phyloP scores from a whole-genome alignment of 2,113 vertebrate genomes.

The Junco hyemalis region DNA sequence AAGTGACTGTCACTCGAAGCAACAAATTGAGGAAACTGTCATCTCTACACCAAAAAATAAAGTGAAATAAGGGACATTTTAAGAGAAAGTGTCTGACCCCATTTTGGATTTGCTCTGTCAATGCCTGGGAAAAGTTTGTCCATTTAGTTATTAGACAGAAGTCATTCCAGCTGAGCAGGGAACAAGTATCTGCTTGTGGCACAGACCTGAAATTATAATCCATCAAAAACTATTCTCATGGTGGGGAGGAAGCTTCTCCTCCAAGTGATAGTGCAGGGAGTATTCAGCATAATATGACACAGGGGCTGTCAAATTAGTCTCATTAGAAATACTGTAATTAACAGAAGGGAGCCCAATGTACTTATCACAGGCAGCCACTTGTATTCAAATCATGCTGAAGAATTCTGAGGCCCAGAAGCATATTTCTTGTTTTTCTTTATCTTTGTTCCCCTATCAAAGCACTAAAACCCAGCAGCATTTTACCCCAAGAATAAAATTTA shows the following conservation, averaged over 20 bases:
- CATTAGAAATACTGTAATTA: constrained; percentile 81
- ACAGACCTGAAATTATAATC: constrained; percentile 20
- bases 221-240: constrained; percentile 18
- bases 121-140: not conserved
- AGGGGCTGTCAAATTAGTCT: constrained; percentile 77
- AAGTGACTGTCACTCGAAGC: not conserved
- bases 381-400: constrained; percentile 54
- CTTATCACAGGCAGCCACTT: constrained; percentile 76
- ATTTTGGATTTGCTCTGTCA: not conserved
- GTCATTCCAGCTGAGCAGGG: constrained; percentile 28
- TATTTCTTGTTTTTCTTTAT: not conserved
- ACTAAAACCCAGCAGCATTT: constrained; percentile 10
- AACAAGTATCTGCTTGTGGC: not conserved
- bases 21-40: not conserved
- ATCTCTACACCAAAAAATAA: not conserved
- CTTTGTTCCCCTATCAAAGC: not conserved
- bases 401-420: constrained; percentile 27
- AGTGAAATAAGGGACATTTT: not conserved
- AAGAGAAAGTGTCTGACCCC: not conserved
- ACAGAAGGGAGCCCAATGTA: constrained; percentile 76
- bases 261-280: constrained; percentile 6
- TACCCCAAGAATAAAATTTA: not conserved
- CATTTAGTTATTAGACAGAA: not conserved
- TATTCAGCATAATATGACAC: constrained; percentile 73
- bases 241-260: not conserved